phyloP scores from a whole-genome alignment of 2,113 vertebrate genomes.

The Petaurus breviceps region DNA sequence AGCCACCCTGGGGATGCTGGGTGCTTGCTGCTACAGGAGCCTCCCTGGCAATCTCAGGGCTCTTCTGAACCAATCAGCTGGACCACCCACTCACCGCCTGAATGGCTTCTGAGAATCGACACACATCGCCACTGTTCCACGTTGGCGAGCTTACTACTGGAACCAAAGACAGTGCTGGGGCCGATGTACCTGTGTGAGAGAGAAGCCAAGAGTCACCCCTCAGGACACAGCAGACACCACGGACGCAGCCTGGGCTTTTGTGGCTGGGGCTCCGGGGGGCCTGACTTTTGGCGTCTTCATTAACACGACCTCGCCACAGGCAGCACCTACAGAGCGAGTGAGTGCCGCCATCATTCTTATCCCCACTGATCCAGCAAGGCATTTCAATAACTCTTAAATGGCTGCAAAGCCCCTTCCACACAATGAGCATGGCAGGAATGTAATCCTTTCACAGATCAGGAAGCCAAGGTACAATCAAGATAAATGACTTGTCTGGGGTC shows the following conservation, averaged over 20 bases:
- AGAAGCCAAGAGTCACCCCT: conserved; percentile 35
- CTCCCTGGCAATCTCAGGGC: background rate
- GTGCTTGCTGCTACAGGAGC: background rate
- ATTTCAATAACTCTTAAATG: background rate
- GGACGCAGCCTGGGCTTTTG: background rate
- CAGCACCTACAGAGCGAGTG: too few species aligned
- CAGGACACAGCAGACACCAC: background rate
- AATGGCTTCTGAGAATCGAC: conserved; percentile 96
- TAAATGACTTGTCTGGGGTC: background rate
- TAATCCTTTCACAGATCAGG: background rate
- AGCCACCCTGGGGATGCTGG: too few species aligned
- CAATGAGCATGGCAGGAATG: background rate
- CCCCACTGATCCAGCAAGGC: too few species aligned
- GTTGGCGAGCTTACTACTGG: conserved; percentile 96
- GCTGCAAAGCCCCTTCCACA: too few species aligned
- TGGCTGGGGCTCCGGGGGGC: background rate
- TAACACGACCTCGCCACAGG: background rate
- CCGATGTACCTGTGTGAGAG: conserved; percentile 91
- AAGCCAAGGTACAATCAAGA: background rate
- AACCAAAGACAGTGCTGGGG: conserved; percentile 97
- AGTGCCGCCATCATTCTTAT: too few species aligned
- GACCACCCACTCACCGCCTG: conserved; percentile 89
- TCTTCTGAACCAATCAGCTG: conserved; percentile 1
- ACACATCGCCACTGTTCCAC: conserved; percentile 99
- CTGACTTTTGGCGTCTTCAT: background rate